These are phyloP conservation scores for Aurelia sp. DNA, from an alignment of 30 jellyfish, hydroid and myxozoan genomes.

Conservation along the genomic window DNA sequence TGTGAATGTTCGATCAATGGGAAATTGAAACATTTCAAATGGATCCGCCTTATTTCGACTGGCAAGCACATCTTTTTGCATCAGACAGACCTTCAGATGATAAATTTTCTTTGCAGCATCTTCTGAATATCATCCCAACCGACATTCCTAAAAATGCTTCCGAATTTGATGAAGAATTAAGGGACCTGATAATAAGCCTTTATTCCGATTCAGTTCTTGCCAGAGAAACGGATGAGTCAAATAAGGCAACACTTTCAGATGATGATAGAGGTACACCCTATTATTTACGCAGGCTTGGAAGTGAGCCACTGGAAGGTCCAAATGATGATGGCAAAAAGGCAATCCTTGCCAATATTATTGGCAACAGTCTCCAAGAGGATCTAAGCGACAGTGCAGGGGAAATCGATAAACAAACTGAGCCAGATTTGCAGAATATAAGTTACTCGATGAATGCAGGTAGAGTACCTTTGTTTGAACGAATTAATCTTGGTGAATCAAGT, in stretches of 20 bases:
- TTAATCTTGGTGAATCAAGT: background rate
- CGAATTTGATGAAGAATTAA: constrained; percentile 56
- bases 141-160: constrained; percentile 69
- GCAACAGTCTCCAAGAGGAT: too few species aligned
- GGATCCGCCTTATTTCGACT: constrained; percentile 39
- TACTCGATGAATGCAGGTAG: background rate
- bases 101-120: constrained; percentile 20
- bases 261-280: too few species aligned
- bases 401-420: background rate
- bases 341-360: too few species aligned
- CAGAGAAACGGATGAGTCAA: background rate
- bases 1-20: too few species aligned
- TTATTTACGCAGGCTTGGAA: too few species aligned
- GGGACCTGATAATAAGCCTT: constrained; percentile 42
- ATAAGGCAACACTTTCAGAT: too few species aligned
- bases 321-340: too few species aligned
- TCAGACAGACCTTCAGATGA: constrained; percentile 3
- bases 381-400: background rate
- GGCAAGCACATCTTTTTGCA: constrained; percentile 40
- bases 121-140: constrained; percentile 52
- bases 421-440: background rate
- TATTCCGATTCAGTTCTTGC: constrained; percentile 26
- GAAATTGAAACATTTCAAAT: background rate
- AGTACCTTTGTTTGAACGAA: background rate
- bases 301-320: too few species aligned